A percentile compares a stretch with the other conserved stretches of the same genome.
Conservation (phyloP, 2,888 invertebrate species). For the Alcis repandata region DNA sequence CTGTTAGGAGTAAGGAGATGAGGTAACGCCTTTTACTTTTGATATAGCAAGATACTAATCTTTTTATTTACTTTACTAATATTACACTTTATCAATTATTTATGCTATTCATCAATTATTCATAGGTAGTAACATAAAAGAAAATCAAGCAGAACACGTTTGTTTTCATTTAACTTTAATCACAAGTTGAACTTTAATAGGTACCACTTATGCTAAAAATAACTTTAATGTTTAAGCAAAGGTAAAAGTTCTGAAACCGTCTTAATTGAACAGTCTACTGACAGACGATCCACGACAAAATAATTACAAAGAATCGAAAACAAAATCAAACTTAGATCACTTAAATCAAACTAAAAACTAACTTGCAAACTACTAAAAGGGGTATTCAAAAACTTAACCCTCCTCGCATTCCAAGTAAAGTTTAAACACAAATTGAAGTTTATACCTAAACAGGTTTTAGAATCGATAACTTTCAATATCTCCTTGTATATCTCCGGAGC, state of each 20-base stretch:
- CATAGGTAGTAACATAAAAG: no score
- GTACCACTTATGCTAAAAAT: neutral
- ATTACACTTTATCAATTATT: no score
- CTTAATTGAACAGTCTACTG: conserved; percentile 4
- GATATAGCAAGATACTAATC: neutral
- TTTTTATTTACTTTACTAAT: no score
- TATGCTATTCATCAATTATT: no score
- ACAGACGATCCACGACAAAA: conserved; percentile 18
- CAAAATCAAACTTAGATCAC: conserved; percentile 25
- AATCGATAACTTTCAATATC: conserved; percentile 83
- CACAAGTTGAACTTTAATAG: neutral
- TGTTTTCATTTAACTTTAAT: conserved; percentile 8
- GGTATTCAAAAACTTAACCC: conserved; percentile 38
- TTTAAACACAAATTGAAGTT: conserved; percentile 55
- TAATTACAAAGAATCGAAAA: conserved; percentile 25
- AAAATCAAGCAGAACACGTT: neutral
- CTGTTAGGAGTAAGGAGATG: neutral
- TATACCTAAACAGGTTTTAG: conserved; percentile 65
- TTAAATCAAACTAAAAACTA: conserved; percentile 31
- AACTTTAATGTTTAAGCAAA: neutral
- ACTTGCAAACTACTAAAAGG: conserved; percentile 37
- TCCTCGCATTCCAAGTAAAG: conserved; percentile 51
- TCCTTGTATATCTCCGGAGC: conserved; percentile 67
- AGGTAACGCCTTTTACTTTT: conserved; percentile 4
- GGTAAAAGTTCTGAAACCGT: neutral